These are phyloP conservation scores for Cosmorhoe ocellata DNA, from an alignment of 2,888 invertebrate species.

Conservation along the genomic window DNA sequence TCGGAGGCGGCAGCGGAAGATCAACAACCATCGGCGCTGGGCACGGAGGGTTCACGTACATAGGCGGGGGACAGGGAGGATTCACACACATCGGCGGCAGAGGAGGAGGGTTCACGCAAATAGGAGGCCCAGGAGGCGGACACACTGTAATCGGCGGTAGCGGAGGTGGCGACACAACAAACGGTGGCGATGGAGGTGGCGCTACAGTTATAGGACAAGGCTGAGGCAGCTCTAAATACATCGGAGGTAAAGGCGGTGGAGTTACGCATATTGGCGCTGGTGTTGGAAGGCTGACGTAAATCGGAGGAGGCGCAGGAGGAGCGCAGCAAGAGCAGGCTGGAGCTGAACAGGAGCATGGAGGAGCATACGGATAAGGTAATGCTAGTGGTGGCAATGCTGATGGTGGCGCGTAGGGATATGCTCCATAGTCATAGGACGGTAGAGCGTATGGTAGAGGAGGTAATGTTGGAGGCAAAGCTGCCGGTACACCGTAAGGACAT, in stretches of 20 bases:
- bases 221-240: conserved; percentile 54
- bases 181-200: conserved; percentile 53
- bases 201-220: conserved; percentile 58
- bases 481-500: conserved; percentile 16
- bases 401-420: background rate
- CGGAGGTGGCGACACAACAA: conserved; percentile 53
- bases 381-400: conserved; percentile 9
- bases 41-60: conserved; percentile 59
- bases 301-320: conserved; percentile 49
- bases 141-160: conserved; percentile 57
- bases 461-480: conserved; percentile 7
- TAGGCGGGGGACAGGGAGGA: conserved; percentile 57
- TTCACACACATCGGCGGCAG: conserved; percentile 58
- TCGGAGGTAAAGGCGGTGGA: conserved; percentile 54
- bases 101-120: conserved; percentile 62
- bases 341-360: conserved; percentile 5
- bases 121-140: conserved; percentile 56
- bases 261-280: conserved; percentile 55
- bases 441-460: conserved; percentile 7
- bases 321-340: conserved; percentile 27
- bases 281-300: conserved; percentile 61
- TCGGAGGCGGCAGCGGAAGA: conserved; percentile 59
- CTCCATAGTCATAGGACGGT: conserved; percentile 18
- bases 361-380: conserved; percentile 5
- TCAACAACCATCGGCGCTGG: conserved; percentile 55